A percentile compares a stretch with the other conserved stretches of the same genome.
These are phyloP conservation scores for Cheilosia grossa DNA, from an alignment of 2,888 invertebrate species.

Conservation along the genomic window DNA sequence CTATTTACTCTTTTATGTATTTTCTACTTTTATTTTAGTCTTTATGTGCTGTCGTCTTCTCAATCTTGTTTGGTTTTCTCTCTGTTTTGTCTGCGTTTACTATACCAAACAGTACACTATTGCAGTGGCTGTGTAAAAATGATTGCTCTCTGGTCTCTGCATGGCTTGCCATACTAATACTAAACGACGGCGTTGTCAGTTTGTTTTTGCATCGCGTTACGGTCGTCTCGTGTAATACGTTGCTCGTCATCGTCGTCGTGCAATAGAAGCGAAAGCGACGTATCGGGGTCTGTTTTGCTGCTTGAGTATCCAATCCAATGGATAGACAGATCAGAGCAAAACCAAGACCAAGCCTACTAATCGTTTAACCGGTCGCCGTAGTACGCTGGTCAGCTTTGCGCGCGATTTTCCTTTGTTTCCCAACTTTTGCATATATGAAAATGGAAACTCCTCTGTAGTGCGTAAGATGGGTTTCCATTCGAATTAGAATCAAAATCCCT, in stretches of 20 bases:
- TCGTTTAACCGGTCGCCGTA: slow-evolving; percentile 63
- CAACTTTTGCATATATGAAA: background rate
- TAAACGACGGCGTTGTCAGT: slow-evolving; percentile 48
- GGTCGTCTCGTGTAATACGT: slow-evolving; percentile 56
- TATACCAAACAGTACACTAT: background rate
- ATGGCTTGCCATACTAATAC: slow-evolving; percentile 37
- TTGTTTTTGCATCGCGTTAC: slow-evolving; percentile 63
- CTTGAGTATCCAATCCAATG: slow-evolving; percentile 13
- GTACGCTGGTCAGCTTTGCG: slow-evolving; percentile 59
- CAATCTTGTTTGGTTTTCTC: slow-evolving; percentile 15
- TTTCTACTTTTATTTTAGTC: slow-evolving; percentile 18
- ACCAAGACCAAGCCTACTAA: slow-evolving; percentile 56
- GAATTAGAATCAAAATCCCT: slow-evolving; percentile 41
- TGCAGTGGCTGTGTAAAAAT: background rate
- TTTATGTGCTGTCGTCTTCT: background rate
- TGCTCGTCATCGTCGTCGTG: slow-evolving; percentile 27
- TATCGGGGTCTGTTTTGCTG: slow-evolving; percentile 12
- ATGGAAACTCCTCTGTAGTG: background rate
- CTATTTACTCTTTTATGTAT: slow-evolving; percentile 9
- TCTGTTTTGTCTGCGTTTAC: slow-evolving; percentile 37
- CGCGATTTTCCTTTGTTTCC: slow-evolving; percentile 35
- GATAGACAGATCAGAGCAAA: background rate
- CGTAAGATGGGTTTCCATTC: slow-evolving; percentile 20
- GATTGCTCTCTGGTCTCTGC: slow-evolving; percentile 37
- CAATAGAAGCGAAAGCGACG: slow-evolving; percentile 41